Conservation (phyloP, 2,888 invertebrate species). For the Alloscopus bannaensis region DNA sequence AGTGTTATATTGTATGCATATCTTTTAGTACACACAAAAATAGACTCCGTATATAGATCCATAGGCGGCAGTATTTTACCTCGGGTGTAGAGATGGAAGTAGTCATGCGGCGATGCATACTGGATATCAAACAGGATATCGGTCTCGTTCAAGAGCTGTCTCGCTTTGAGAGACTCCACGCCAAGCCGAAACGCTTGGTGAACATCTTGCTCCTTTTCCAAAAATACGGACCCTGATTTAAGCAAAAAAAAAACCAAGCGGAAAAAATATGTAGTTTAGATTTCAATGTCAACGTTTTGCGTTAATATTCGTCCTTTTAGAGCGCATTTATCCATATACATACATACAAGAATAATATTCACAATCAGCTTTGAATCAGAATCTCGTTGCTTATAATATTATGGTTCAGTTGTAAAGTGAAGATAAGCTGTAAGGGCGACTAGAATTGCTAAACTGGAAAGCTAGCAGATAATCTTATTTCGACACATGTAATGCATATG, state of each 20-base stretch:
- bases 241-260: conserved; percentile 26
- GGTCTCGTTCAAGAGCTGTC: conserved; percentile 71
- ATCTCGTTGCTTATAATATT: too few species aligned
- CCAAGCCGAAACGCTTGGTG: conserved; percentile 69
- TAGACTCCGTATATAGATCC: too few species aligned
- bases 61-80: conserved; percentile 50
- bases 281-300: conserved; percentile 9
- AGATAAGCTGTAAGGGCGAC: too few species aligned
- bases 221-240: conserved; percentile 70
- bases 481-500: neutral
- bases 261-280: neutral
- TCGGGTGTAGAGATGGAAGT: conserved; percentile 70
- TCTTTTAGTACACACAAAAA: too few species aligned
- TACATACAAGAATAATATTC: too few species aligned
- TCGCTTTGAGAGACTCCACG: conserved; percentile 67
- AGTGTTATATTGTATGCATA: too few species aligned
- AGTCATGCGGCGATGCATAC: conserved; percentile 69
- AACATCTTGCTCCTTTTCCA: conserved; percentile 72
- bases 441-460: too few species aligned
- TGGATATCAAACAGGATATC: conserved; percentile 71
- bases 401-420: too few species aligned
- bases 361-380: too few species aligned
- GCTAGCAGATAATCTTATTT: too few species aligned
- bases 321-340: too few species aligned
- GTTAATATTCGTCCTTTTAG: too few species aligned